A percentile compares a stretch with the other conserved stretches of the same genome.
These are phyloP conservation scores for Pissodes strobi DNA, from an alignment of 1,140 invertebrate genomes.

Conservation along the genomic window DNA sequence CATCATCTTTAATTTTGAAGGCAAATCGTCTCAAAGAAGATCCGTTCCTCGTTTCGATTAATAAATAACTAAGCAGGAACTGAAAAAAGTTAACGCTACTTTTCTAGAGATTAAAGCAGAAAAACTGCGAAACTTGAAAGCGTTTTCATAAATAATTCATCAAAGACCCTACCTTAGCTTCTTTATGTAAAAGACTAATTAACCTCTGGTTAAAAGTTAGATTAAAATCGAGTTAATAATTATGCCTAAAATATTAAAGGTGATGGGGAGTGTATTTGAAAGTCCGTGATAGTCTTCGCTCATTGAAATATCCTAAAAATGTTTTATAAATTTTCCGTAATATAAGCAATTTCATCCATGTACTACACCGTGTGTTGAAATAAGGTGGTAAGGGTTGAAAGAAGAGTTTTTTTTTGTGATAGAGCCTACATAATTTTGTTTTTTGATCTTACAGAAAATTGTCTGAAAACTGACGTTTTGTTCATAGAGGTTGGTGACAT, in stretches of 20 bases:
- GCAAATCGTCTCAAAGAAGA: background rate
- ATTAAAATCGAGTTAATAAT: slow-evolving; percentile 37
- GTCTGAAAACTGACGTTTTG: no score
- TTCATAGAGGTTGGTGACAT: no score
- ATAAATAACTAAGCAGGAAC: slow-evolving; percentile 34
- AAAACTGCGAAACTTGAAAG: slow-evolving; percentile 37
- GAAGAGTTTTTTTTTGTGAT: no score
- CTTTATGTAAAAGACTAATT: slow-evolving; percentile 35
- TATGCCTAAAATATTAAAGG: slow-evolving; percentile 27
- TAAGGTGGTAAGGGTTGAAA: no score
- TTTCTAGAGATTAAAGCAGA: slow-evolving; percentile 35
- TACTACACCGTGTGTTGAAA: no score
- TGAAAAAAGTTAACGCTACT: slow-evolving; percentile 29
- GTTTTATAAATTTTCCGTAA: no score
- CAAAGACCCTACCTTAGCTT: slow-evolving; percentile 32
- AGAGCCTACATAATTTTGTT: no score
- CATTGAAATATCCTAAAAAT: no score
- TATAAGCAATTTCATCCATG: no score
- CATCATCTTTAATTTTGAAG: background rate
- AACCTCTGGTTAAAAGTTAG: slow-evolving; percentile 37
- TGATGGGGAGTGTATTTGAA: background rate
- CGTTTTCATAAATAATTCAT: slow-evolving; percentile 38
- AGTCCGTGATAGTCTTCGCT: no score
- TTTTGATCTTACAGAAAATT: no score
- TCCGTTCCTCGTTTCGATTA: slow-evolving; percentile 4